Conservation (phyloP, 1,140 invertebrate genomes). For the Drosophila ercepeae region DNA sequence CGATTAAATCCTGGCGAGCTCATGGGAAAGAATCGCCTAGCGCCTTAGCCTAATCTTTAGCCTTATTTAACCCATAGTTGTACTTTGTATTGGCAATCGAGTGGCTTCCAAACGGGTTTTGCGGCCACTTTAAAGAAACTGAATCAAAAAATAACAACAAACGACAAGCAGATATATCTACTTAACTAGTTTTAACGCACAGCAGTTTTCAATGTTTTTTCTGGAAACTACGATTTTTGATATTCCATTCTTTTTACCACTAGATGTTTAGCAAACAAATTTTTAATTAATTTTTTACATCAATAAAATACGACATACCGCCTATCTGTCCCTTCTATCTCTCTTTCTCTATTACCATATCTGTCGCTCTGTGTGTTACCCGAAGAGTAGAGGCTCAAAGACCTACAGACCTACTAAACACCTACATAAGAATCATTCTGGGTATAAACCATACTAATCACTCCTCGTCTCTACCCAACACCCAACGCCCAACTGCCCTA, state of each 20-base stretch:
- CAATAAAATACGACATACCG: conserved; percentile 73
- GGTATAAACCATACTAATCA: conserved; percentile 25
- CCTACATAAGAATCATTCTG: conserved; percentile 9
- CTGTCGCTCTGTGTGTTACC: conserved; percentile 17
- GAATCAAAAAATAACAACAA: conserved; percentile 22
- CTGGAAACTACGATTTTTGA: conserved; percentile 57
- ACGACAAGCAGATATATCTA: conserved; percentile 34
- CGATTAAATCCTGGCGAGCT: conserved; percentile 16
- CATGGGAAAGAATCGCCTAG: conserved; percentile 60
- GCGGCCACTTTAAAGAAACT: conserved; percentile 55
- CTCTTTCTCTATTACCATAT: conserved; percentile 11
- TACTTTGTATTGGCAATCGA: conserved; percentile 48
- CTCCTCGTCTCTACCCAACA: not conserved
- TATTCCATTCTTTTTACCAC: conserved; percentile 60
- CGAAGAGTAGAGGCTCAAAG: conserved; percentile 26
- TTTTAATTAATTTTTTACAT: conserved; percentile 74
- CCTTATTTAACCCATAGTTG: conserved; percentile 56
- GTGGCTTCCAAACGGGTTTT: conserved; percentile 61
- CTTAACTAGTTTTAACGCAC: conserved; percentile 74
- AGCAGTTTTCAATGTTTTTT: conserved; percentile 42
- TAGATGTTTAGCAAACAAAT: conserved; percentile 46
- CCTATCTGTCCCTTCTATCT: conserved; percentile 46
- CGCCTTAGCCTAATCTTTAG: conserved; percentile 62
- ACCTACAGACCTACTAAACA: conserved; percentile 18
- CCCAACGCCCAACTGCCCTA: not conserved